Evolutionary conservation across 2,113 vertebrate genomes (phyloP).

Genomic region (Meleagris gallopavo): DNA sequence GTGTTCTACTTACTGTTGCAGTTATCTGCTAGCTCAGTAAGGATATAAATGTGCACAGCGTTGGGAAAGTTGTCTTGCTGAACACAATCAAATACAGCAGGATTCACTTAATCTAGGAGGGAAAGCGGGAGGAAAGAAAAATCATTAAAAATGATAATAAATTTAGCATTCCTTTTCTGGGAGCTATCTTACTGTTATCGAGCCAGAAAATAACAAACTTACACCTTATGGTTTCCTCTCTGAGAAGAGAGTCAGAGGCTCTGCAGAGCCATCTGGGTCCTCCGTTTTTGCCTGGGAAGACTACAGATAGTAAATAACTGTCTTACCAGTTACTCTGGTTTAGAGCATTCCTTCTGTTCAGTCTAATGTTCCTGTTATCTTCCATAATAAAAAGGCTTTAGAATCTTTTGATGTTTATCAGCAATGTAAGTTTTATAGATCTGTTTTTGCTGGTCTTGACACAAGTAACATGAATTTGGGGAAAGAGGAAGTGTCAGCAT

Average conservation of each 20-base stretch:
- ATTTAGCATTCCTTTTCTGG: neutral
- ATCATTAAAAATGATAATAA: neutral
- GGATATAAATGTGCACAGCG: neutral
- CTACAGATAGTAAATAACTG: neutral
- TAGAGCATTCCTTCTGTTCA: neutral
- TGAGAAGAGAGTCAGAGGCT: neutral
- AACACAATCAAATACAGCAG: neutral
- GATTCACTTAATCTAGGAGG: neutral
- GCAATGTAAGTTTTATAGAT: neutral
- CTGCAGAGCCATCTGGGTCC: neutral
- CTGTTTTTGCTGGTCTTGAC: neutral
- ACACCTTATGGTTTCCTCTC: neutral
- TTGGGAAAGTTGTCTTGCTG: neutral
- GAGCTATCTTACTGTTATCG: neutral
- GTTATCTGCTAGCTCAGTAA: neutral
- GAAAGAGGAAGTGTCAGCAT: neutral
- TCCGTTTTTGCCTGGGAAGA: neutral
- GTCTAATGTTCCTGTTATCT: neutral
- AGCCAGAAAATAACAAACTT: constrained; percentile 1
- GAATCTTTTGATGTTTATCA: neutral
- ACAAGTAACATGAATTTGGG: neutral
- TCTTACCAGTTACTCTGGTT: neutral
- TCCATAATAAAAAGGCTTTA: neutral
- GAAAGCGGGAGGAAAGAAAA: neutral
- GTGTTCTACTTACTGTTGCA: neutral